phyloP scores from a whole-genome alignment of 2,113 vertebrate species.

The Pelusios castaneus region DNA sequence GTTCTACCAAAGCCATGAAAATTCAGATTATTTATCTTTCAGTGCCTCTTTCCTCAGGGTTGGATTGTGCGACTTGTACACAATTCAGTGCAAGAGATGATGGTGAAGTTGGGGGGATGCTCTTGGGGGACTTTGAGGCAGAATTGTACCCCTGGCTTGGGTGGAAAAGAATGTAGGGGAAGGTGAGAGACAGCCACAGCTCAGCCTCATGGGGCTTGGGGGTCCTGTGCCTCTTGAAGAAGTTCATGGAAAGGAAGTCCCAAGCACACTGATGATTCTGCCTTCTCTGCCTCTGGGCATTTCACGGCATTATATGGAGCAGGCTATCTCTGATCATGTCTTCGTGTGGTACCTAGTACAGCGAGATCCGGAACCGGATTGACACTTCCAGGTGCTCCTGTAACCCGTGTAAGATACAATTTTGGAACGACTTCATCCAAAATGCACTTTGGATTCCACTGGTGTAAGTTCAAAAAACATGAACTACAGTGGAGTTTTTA shows the following conservation, averaged over 20 bases:
- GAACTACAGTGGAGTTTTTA: no score
- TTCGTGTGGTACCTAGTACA: no score
- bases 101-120: neutral
- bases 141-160: neutral
- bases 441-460: slow-evolving; percentile 21
- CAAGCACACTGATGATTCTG: neutral
- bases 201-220: neutral
- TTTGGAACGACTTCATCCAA: neutral
- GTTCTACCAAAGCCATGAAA: neutral
- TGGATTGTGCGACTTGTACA: neutral
- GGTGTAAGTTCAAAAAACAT: neutral
- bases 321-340: no score
- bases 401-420: neutral
- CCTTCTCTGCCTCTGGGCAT: neutral
- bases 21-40: neutral
- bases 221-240: neutral
- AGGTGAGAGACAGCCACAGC: neutral
- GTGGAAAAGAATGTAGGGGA: neutral
- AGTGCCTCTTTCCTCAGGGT: neutral
- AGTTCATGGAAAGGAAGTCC: neutral
- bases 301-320: no score
- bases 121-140: neutral
- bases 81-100: fast-evolving
- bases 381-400: no score
- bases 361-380: no score